These are phyloP conservation scores for Nycticebus coucang DNA, from an alignment of 2,113 vertebrate genomes.

Conservation along the genomic window DNA sequence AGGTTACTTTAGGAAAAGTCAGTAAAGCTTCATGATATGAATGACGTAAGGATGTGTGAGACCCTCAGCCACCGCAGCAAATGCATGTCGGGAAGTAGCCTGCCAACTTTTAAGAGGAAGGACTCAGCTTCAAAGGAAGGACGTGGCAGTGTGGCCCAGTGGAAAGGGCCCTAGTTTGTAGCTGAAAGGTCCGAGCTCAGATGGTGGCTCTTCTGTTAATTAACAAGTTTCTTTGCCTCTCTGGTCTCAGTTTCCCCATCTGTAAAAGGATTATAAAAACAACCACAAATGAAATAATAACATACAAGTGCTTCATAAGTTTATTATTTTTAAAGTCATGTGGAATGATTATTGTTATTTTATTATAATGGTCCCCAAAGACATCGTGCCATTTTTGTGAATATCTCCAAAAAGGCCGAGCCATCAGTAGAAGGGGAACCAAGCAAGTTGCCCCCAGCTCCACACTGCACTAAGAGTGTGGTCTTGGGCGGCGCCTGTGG, in stretches of 20 bases:
- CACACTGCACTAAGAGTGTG: neutral
- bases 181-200: neutral
- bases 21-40: neutral
- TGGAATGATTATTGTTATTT: neutral
- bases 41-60: neutral
- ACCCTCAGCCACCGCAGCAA: neutral
- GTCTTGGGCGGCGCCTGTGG: no score
- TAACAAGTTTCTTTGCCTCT: neutral
- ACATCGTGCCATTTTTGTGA: neutral
- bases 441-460: neutral
- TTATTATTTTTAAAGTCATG: neutral
- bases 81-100: neutral
- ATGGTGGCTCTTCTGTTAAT: neutral
- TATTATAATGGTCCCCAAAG: slow-evolving; percentile 10
- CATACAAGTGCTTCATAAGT: neutral
- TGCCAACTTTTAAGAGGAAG: neutral
- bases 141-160: neutral
- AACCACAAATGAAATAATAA: neutral
- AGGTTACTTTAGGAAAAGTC: neutral
- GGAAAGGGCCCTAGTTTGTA: neutral
- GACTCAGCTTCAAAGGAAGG: neutral
- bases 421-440: neutral
- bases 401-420: neutral
- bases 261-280: neutral
- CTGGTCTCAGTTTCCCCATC: neutral